A percentile compares a stretch with the other conserved stretches of the same genome.
Evolutionary conservation across 2,113 vertebrate species (phyloP).

Genomic region (Erythrocercus mccallii): DNA sequence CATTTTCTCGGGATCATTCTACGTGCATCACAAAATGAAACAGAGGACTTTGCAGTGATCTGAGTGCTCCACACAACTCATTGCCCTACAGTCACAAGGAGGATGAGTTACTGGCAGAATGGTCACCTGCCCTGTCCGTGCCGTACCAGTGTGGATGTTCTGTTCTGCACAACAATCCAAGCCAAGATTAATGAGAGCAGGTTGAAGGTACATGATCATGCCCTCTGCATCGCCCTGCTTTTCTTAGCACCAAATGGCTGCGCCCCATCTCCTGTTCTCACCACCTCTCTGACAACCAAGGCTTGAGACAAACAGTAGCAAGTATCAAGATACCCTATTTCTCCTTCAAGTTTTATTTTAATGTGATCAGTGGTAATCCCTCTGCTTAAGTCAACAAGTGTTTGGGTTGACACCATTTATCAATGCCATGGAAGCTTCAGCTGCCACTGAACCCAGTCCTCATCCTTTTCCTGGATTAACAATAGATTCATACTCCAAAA

Average conservation of each 20-base stretch:
- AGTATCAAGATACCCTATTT: not conserved
- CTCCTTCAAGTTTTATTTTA: not conserved
- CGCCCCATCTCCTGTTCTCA: not conserved
- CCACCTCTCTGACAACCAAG: not conserved
- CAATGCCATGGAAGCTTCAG: not conserved
- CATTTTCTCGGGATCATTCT: not conserved
- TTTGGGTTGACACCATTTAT: not conserved
- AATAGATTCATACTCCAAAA: not conserved
- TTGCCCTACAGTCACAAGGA: not conserved
- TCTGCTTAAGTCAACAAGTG: not conserved
- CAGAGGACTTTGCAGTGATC: not conserved
- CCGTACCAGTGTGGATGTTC: not conserved
- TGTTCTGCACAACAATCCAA: not conserved
- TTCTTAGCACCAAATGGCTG: not conserved
- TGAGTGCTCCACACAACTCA: not conserved
- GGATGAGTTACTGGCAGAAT: not conserved
- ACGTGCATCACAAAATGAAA: not conserved
- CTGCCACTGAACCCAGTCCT: not conserved
- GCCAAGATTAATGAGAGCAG: not conserved
- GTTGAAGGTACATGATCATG: not conserved
- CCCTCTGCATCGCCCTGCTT: not conserved
- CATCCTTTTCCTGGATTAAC: not conserved
- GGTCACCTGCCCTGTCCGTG: not conserved
- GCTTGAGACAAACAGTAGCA: not conserved
- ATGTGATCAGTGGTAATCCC: not conserved